Base-by-base conservation (phyloP, 2,888 invertebrate genomes). In the Empis stercorea region DNA sequence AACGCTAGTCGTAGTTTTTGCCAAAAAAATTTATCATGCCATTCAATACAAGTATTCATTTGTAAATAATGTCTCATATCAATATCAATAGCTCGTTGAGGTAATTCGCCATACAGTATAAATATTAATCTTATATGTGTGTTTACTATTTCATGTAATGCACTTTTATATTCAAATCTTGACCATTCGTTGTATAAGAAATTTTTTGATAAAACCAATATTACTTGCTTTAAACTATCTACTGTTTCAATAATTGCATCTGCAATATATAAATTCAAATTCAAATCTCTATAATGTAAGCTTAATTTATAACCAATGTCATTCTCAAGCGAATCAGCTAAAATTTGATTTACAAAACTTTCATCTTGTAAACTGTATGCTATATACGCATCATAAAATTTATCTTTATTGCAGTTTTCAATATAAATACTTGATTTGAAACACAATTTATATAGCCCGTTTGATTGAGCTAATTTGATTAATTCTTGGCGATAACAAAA, bases 1-100 rank as follows among this genome's bases (percentile, higher is more conserved):
- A 94, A 81, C 47, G 91, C 87, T 63, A 88, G 88, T 63, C 87
- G 81, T 53, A 96, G 73, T 71, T 95, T 94, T 65, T 93, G 91
- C 96, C 96, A 96, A 74, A 96, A 96, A 64, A 89, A 82, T 65
- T 87, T 84, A 71, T 96, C 94, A 54, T 88, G 88, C 85, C 88
- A 91, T 68, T 88, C 87, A 63, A 96, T 82, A 67, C 89, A 86
- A 59, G 89, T 88, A 72, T 89, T 88, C 51, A 88, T 86, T 61
- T 92, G 84, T 61, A 95, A 76, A 70, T 91, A 91, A 64, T 88
- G 79, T 57, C 89, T 78, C 64, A 95, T 76, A 70, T 94, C 94
- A 55, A 87, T 81, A 71, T 94, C 94, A 52, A 94, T 79, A 67
- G 92, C 89, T 55, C 87, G 78, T 59, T 85, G 84, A 49, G 89